Base-by-base conservation (phyloP, 2,797 vertebrate genomes). In the Champsocephalus gunnari region DNA sequence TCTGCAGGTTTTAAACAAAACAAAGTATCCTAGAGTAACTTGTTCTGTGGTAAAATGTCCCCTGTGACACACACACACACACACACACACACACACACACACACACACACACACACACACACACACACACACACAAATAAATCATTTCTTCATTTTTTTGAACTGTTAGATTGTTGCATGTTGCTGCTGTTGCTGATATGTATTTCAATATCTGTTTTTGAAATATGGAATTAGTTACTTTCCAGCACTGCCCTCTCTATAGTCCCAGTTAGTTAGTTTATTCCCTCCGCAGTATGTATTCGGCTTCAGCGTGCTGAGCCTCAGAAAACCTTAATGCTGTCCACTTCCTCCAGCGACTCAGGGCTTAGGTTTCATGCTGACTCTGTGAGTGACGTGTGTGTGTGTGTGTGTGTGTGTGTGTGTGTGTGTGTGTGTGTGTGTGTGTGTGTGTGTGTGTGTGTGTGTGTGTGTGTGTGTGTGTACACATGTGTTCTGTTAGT, bases 351-450 rank as follows among this genome's bases (percentile, higher is more conserved):
- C 77, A 79, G 81, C 19, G 16, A 74, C 81, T 85, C 71, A 75
- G 71, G 87, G 88, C 80, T 93, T 93, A 14, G 82, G 85, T 93
- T 93, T 92, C 92, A 92, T 93, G 89, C 90, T 92, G 90, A 92
- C 85, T 87, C 58, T 7, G 64, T 77, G 64, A 53, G 45, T 71
- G 71, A 43, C 17, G 53, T 65, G 47, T 50, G 59, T 28, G 54
- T 69, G 56, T 47, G 24, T 28, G 24, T 28, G 24, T 28, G 24
- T 28, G 24, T 28, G 24, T 28, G 24, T 28, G 24, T 28, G 28
- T 28, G 13, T 74, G 4, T 28, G 28, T 28, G 28, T 28, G 28
- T 28, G 4, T 28, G 28, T 28, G 28, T 28, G 28, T 28, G 28
- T 28, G 28, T 28, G 28, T 28, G 28, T 28, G 28, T 28, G 28